A percentile compares a stretch with the other conserved stretches of the same genome.
Conservation (phyloP, 2,113 vertebrate species). For the Lathamus discolor region DNA sequence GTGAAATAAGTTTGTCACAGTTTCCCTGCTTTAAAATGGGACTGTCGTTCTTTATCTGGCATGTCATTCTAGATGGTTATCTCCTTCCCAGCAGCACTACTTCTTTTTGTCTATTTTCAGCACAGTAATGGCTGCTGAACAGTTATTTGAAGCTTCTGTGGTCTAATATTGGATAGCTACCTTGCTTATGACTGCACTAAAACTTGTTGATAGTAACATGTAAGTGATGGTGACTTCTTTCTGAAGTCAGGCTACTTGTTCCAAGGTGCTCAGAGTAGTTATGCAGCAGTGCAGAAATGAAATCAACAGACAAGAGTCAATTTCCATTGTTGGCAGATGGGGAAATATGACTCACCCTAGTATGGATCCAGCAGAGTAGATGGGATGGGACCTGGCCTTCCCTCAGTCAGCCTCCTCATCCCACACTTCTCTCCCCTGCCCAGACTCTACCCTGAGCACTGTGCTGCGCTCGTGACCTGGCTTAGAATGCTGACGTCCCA, state of each 20-base stretch:
- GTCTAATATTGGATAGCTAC: not conserved
- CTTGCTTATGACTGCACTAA: not conserved
- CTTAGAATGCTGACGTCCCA: not conserved
- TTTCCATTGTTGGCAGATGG: slow-evolving; percentile 24
- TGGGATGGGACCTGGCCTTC: not conserved
- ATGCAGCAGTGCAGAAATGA: not conserved
- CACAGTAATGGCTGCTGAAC: not conserved
- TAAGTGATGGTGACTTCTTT: not conserved
- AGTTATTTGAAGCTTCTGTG: not conserved
- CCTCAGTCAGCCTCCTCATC: not conserved
- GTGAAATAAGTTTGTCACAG: not conserved
- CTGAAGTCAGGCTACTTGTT: not conserved
- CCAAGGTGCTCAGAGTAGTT: not conserved
- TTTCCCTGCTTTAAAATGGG: not conserved
- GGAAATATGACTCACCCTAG: not conserved
- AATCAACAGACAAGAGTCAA: not conserved
- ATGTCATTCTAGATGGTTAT: not conserved
- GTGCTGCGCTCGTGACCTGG: not conserved
- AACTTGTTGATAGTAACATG: not conserved
- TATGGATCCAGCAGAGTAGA: not conserved
- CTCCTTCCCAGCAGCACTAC: not conserved
- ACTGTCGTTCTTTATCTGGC: not conserved
- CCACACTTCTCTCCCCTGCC: not conserved
- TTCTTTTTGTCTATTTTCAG: not conserved
- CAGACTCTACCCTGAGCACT: not conserved